A percentile compares a stretch with the other conserved stretches of the same genome.
phyloP scores from a whole-genome alignment of 92 coral and sea anemone species.

The Umimayanthus chanpuru region DNA sequence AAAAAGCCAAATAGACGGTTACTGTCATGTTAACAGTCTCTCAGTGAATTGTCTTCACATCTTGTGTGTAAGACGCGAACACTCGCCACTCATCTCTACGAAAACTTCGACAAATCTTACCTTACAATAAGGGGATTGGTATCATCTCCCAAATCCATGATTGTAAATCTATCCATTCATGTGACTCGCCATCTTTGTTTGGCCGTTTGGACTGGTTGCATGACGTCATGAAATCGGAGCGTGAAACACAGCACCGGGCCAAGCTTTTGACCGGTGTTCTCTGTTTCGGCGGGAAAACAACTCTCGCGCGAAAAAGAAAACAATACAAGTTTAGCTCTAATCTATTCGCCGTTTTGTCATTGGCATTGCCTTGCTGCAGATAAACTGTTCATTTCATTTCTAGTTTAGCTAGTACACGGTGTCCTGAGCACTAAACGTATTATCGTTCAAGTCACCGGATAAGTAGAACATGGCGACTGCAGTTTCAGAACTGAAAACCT shows the following conservation, averaged over 20 bases:
- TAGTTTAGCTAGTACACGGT: neutral
- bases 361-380: neutral
- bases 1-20: neutral
- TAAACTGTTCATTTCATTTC: neutral
- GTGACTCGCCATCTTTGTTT: conserved; percentile 32
- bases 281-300: neutral
- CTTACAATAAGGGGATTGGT: neutral
- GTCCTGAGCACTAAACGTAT: neutral
- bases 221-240: conserved; percentile 36
- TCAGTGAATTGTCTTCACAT: neutral
- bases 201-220: conserved; percentile 18
- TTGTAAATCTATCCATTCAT: conserved; percentile 1
- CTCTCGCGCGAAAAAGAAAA: neutral
- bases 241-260: neutral
- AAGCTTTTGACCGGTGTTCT: conserved; percentile 20
- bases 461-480: neutral
- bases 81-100: neutral
- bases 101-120: neutral
- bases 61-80: neutral
- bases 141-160: neutral
- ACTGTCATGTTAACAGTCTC: neutral
- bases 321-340: neutral
- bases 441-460: too few relatives aligned
- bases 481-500: neutral
- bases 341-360: too few relatives aligned